Percentiles rank a stretch among this genome's conserved stretches.
These are phyloP conservation scores for Schrankia costaestrigalis DNA, from an alignment of 2,888 invertebrate species.

Conservation along the genomic window DNA sequence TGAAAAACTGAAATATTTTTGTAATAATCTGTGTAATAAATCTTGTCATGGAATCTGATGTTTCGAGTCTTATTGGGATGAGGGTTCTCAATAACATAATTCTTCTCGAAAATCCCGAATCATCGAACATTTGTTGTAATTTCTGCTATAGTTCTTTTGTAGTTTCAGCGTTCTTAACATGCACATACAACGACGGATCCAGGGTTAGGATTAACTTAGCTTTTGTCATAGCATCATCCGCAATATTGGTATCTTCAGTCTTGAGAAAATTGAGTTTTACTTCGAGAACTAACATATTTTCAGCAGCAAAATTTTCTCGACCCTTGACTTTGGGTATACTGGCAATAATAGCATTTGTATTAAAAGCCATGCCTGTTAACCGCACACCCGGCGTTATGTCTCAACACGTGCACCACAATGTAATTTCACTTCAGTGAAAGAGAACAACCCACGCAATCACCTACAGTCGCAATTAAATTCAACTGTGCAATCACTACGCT, in stretches of 20 bases:
- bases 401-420: no score
- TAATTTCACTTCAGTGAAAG: no score
- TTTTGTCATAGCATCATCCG: background rate
- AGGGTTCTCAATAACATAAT: background rate
- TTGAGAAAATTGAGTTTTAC: background rate
- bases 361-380: no score
- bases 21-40: no score
- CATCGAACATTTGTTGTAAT: background rate
- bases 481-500: no score
- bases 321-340: no score
- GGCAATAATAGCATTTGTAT: no score
- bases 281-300: background rate
- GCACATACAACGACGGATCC: background rate
- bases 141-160: conserved; percentile 1
- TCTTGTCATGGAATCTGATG: background rate
- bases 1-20: no score
- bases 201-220: background rate
- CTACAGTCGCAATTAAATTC: no score
- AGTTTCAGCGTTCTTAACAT: background rate
- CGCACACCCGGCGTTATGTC: no score
- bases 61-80: background rate
- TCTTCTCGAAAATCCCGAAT: conserved; percentile 1
- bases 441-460: no score
- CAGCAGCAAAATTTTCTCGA: background rate
- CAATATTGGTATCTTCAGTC: background rate